Evolutionary conservation across 2,888 invertebrate genomes (phyloP), one percentile per base, ranked within the genome.

Genomic region (Sinopyrophorus schimmeli): DNA sequence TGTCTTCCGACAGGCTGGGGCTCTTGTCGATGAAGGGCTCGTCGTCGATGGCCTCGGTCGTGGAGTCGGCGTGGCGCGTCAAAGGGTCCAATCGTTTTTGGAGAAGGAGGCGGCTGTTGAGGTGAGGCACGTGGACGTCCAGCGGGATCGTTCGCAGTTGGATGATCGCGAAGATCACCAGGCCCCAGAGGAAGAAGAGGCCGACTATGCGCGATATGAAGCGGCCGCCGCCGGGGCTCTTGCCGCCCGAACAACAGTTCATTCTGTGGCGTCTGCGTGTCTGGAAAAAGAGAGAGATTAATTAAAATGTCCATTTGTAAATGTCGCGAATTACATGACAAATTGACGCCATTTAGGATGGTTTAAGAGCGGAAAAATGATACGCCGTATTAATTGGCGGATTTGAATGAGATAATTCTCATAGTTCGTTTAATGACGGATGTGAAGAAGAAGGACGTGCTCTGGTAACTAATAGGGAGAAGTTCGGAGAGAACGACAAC

Each of bases 1-100:
- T 83, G 43, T 86, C 87, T 68, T 92, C 92, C 38, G 81, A 77
- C 28, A 78, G 72, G n/a, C 75, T 75, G 0, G 80, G 80, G 26
- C 80, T 77, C 53, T 77, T 79, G 68, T 84, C 84, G 16, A 84
- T 72, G 47, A 77, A 73, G 0, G 82, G 83, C 58, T 83, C 81
- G 54, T 78, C 67, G 15, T 80, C 76, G 5, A 75, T 62, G 20
- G 66, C 69, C 51, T 71, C 75, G 14, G 75, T 76, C 1, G 74
- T 73, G 10, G 71, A 65, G 44, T 73, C 71, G 7, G 68, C 68
- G 65, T 66, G 73, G 37, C 64, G 61, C 20, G 69, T 75, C 21
- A 68, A 67, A 14, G 70, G 70, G 47, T 73, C 73, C 35, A 72
- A 61, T 2, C 73, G 69, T 52, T 79, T 77, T 59, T 79, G 78